These are phyloP conservation scores for Merluccius polli DNA, from an alignment of 2,797 vertebrate genomes.

Conservation along the genomic window DNA sequence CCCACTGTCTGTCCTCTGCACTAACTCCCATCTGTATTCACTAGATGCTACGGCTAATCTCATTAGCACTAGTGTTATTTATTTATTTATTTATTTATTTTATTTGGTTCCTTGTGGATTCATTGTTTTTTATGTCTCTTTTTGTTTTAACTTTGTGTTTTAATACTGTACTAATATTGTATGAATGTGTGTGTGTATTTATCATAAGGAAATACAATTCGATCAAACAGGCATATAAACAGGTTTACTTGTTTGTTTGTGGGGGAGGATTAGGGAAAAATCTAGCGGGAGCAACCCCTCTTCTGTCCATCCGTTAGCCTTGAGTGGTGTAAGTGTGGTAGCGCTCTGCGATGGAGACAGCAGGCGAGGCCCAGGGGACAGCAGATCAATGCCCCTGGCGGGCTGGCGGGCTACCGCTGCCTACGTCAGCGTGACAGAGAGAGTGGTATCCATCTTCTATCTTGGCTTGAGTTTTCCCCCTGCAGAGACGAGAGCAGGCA, in stretches of 20 bases:
- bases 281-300: background rate
- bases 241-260: conserved; percentile 2
- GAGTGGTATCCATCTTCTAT: conserved; percentile 42
- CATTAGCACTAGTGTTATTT: conserved; percentile 39
- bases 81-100: conserved; percentile 22
- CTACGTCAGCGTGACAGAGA: conserved; percentile 61
- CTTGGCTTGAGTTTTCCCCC: conserved; percentile 46
- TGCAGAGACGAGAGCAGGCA: conserved; percentile 8
- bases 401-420: conserved; percentile 31
- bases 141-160: conserved; percentile 16
- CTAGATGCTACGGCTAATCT: conserved; percentile 44
- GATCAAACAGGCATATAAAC: conserved; percentile 22
- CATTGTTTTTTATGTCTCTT: background rate
- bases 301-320: background rate
- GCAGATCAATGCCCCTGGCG: conserved; percentile 20
- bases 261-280: background rate
- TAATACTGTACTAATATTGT: background rate
- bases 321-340: conserved; percentile 2
- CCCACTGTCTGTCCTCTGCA: conserved; percentile 41
- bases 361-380: background rate
- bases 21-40: conserved; percentile 61
- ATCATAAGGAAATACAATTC: conserved; percentile 26
- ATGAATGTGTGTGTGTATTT: conserved; percentile 11
- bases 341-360: background rate
- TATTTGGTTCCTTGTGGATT: conserved; percentile 10